phyloP scores from a whole-genome alignment of 1,140 invertebrate species.

The Parapsyche elsis region DNA sequence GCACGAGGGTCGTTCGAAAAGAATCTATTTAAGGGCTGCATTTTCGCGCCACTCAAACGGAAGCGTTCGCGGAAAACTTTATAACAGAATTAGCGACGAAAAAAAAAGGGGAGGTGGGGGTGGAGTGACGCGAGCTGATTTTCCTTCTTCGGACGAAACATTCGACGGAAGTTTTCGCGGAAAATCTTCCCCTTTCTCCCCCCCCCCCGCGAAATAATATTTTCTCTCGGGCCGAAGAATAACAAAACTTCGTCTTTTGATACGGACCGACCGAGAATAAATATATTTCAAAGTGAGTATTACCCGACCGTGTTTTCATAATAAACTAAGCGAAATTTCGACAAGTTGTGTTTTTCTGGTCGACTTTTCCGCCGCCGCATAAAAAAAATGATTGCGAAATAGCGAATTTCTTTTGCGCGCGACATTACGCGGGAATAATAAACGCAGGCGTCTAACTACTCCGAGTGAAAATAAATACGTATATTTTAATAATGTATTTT shows the following conservation, averaged over 20 bases:
- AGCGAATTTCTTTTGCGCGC: too few species aligned
- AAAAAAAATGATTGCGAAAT: too few species aligned
- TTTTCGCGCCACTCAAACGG: constrained; percentile 18
- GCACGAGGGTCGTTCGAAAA: background rate
- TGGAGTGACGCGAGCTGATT: background rate
- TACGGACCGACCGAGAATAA: constrained; percentile 49
- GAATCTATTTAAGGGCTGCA: constrained; percentile 11
- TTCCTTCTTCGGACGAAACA: background rate
- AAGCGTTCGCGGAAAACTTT: background rate
- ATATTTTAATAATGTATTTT: background rate
- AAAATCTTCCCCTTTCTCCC: background rate
- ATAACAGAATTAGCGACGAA: constrained; percentile 20
- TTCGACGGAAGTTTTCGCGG: background rate
- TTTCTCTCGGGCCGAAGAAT: constrained; percentile 47
- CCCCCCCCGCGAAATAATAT: constrained; percentile 44
- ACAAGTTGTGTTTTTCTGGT: constrained; percentile 47
- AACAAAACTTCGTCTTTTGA: constrained; percentile 52
- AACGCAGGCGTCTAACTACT: too few species aligned
- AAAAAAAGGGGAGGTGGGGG: background rate
- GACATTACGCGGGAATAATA: background rate
- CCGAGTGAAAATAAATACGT: too few species aligned
- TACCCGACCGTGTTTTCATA: constrained; percentile 44
- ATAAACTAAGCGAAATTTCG: constrained; percentile 45
- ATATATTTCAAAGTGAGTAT: constrained; percentile 34
- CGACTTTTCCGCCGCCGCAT: background rate